phyloP scores from a whole-genome alignment of 2,888 invertebrate species.

The Xanthorhoe designata region DNA sequence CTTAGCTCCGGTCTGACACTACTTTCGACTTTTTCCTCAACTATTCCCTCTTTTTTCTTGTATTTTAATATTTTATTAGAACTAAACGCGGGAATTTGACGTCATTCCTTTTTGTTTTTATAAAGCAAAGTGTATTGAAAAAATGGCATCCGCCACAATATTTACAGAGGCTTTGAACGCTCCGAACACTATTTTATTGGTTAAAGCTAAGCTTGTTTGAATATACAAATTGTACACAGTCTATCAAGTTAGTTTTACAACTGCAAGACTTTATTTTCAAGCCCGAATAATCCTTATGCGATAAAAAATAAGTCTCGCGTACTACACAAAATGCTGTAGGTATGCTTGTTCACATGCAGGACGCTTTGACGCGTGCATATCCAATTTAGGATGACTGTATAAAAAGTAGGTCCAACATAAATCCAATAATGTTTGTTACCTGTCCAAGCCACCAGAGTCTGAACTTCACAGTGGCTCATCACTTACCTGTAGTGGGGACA shows the following conservation, averaged over 20 bases:
- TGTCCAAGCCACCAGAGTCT: too few species aligned
- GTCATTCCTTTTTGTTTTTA: constrained; percentile 34
- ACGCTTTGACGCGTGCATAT: too few species aligned
- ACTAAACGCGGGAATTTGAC: constrained; percentile 32
- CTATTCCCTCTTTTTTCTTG: constrained; percentile 46
- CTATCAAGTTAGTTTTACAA: background rate
- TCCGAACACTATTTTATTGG: constrained; percentile 7
- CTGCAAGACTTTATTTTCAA: background rate
- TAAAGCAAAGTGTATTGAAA: constrained; percentile 38
- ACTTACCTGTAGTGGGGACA: too few species aligned
- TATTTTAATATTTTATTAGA: constrained; percentile 52
- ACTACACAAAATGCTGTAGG: background rate
- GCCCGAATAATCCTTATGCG: background rate
- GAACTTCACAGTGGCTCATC: too few species aligned
- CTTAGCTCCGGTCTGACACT: constrained; percentile 69
- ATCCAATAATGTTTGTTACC: too few species aligned
- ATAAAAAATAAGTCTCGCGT: too few species aligned
- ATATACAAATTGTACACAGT: background rate
- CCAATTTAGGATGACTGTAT: too few species aligned
- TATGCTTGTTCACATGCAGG: too few species aligned
- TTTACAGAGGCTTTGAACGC: constrained; percentile 14
- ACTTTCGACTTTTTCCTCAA: constrained; percentile 59
- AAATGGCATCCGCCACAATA: constrained; percentile 27
- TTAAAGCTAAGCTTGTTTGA: constrained; percentile 2
- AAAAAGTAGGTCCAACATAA: too few species aligned